Conservation (phyloP, 2,888 invertebrate genomes). For the Drosophila tripunctata region DNA sequence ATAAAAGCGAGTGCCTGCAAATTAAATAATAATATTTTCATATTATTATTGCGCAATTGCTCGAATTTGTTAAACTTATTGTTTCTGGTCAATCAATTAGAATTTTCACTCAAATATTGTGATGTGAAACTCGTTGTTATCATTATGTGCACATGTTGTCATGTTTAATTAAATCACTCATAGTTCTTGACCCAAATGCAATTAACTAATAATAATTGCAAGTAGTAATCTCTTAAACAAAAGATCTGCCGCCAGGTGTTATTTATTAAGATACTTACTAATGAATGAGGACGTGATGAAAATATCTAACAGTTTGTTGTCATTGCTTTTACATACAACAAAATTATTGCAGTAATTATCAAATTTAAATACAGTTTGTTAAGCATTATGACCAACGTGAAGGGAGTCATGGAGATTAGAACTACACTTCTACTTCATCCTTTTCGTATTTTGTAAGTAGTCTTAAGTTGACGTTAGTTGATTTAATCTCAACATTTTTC, state of each 20-base stretch:
- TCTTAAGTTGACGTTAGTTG: too few species aligned
- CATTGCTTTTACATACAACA: constrained; percentile 17
- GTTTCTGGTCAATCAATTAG: constrained; percentile 40
- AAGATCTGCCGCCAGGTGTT: constrained; percentile 43
- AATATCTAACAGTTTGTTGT: not conserved
- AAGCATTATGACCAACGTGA: constrained; percentile 36
- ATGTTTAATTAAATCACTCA: constrained; percentile 54
- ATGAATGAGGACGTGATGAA: not conserved
- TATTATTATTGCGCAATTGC: constrained; percentile 44
- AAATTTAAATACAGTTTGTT: constrained; percentile 7
- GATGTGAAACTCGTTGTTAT: constrained; percentile 7
- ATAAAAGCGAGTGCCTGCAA: constrained; percentile 29
- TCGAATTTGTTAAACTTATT: constrained; percentile 6
- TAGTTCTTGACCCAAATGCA: not conserved
- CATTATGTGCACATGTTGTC: constrained; percentile 55
- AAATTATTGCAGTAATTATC: not conserved
- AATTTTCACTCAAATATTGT: constrained; percentile 24
- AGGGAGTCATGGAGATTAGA: constrained; percentile 37
- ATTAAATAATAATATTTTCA: constrained; percentile 52
- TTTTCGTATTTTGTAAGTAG: constrained; percentile 31
- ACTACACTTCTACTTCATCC: constrained; percentile 19
- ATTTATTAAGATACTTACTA: not conserved
- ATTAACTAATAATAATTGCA: constrained; percentile 63
- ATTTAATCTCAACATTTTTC: too few species aligned
- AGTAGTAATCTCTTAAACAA: constrained; percentile 35